Evolutionary conservation across 2,797 vertebrate species (phyloP), one percentile per base, ranked within the genome.

Genomic region (Sylvia borin): DNA sequence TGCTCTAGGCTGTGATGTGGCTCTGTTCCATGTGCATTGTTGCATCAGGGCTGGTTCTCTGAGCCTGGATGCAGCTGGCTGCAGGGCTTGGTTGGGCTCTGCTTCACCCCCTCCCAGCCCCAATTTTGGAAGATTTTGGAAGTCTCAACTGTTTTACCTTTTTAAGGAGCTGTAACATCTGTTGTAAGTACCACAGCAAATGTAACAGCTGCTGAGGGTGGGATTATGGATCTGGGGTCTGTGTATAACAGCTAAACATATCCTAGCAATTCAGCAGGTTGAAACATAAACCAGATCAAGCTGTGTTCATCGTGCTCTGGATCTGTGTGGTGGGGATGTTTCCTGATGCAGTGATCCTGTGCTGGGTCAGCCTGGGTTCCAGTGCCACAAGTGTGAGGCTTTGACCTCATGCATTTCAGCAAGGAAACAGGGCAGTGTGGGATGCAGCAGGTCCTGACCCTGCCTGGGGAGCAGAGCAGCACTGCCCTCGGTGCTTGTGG

Each of bases 261-360:
- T 92, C 90, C 66, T 60, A 65, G 68, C 60, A 55, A 60, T 94
- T 92, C 78, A 71, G 92, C 86, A 89, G 91, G 91, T 93, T 67
- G 68, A n/a, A 54, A 88, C 71, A 36, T 50, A 71, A 90, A 83
- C 86, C 15, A 10, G 75, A 45, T 68, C 57, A 85, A 82, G 72
- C 84, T 79, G 64, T 17, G 55, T 47, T 80, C 7, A 0, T 71
- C 1, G 0, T 73, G 57, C 71, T 90, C 10, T 0, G 34, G 58
- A 19, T 78, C 53, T 5, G 4, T 65, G 58, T 1, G 1, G 21
- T 48, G 43, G 8, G 50, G 42, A 40, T 58, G 54, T 34, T 57
- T 81, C 50, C 54, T 6, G 5, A 48, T 48, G 45, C 36, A 40
- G 61, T 4, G 36, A 43, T 48, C 19, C 8, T 26, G 36, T 90